Percentiles rank a stretch among this genome's conserved stretches.
Conservation (phyloP, 2,797 vertebrate species). For the Streptopelia turtur region DNA sequence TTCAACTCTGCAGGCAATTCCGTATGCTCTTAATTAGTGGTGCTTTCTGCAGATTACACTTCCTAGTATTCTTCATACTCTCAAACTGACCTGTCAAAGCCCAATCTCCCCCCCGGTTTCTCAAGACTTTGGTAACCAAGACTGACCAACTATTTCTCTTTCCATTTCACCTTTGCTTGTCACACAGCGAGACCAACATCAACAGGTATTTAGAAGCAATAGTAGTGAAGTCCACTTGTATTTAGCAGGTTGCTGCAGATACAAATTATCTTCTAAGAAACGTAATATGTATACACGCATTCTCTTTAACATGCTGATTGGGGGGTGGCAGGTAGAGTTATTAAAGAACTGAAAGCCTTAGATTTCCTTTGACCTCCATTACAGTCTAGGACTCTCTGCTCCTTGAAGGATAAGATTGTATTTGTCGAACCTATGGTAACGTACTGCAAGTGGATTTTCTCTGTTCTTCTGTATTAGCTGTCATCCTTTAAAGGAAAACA, state of each 20-base stretch:
- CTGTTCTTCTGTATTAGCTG: background rate
- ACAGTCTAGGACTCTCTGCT: constrained; percentile 5
- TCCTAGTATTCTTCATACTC: background rate
- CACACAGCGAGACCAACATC: background rate
- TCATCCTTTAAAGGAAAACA: background rate
- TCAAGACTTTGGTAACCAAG: background rate
- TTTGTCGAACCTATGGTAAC: background rate
- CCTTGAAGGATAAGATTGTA: constrained; percentile 26
- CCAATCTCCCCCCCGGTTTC: background rate
- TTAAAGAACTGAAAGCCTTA: constrained; percentile 20
- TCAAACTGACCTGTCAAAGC: background rate
- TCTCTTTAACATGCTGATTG: constrained; percentile 28
- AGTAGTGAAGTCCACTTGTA: background rate
- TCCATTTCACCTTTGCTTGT: background rate
- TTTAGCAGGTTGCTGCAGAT: background rate
- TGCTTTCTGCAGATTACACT: background rate
- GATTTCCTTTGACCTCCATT: constrained; percentile 49
- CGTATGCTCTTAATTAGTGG: background rate
- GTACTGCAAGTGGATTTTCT: constrained; percentile 20
- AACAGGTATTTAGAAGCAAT: constrained; percentile 66
- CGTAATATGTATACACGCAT: background rate
- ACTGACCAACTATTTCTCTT: background rate
- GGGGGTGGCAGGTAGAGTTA: constrained; percentile 19
- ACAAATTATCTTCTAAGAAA: constrained; percentile 8
- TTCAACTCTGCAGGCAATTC: background rate